These are phyloP conservation scores for Gymnocypris eckloni DNA, from an alignment of 2,797 vertebrate genomes.

Conservation along the genomic window DNA sequence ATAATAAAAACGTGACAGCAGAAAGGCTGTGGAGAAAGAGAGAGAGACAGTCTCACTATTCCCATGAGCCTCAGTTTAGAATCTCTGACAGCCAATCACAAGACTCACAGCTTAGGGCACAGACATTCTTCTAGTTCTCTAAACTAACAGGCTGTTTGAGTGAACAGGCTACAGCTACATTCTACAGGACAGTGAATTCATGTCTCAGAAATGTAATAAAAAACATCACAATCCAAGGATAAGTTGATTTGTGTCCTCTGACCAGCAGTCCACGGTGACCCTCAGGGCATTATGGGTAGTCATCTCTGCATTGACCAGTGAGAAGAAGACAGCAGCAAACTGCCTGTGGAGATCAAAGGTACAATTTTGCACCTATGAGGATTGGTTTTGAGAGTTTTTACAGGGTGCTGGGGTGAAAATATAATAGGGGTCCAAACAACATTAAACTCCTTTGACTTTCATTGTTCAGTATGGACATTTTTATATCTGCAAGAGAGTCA, in stretches of 20 bases:
- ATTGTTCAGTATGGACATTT: not conserved
- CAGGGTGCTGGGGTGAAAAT: slow-evolving; percentile 13
- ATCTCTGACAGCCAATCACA: slow-evolving; percentile 54
- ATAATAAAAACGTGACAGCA: slow-evolving; percentile 63
- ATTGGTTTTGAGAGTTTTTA: slow-evolving; percentile 32
- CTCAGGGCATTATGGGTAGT: slow-evolving; percentile 40
- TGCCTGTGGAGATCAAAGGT: slow-evolving; percentile 59
- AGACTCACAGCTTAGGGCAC: slow-evolving; percentile 42
- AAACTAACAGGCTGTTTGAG: slow-evolving; percentile 7
- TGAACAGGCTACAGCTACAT: not conserved
- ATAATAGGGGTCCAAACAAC: not conserved
- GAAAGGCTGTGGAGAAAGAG: slow-evolving; percentile 53
- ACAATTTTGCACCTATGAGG: slow-evolving; percentile 37
- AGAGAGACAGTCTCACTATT: slow-evolving; percentile 34
- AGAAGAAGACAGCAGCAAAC: slow-evolving; percentile 46
- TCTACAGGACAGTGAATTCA: slow-evolving; percentile 1
- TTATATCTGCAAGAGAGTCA: not conserved
- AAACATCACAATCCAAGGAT: slow-evolving; percentile 2
- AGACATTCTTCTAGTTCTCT: slow-evolving; percentile 24
- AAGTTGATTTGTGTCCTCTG: slow-evolving; percentile 18
- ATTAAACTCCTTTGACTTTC: not conserved
- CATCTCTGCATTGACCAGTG: slow-evolving; percentile 24
- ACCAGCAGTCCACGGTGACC: slow-evolving; percentile 40
- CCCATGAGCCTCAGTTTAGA: slow-evolving; percentile 42
- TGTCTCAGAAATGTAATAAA: not conserved